Base-by-base conservation (phyloP, 2,113 vertebrate genomes). In the Nibea coibor region DNA sequence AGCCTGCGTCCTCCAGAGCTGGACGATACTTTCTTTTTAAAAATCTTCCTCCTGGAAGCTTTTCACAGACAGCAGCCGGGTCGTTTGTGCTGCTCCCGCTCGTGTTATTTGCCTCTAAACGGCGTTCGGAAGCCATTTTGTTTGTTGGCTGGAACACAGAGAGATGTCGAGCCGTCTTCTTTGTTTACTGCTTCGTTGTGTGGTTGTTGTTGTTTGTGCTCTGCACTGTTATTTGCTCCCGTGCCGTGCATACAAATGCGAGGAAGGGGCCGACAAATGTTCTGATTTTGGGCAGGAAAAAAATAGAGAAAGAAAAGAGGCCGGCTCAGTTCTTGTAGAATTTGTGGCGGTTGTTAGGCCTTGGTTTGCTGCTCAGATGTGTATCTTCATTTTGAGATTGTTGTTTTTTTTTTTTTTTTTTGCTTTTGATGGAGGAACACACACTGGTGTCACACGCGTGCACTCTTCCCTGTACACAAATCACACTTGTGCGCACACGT, bases 111-210 rank as follows among this genome's bases (percentile, higher is more conserved):
- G 73, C 83, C 64, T 85, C 67, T 72, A 24, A 84, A 76, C 80
- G n/a, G 4, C 11, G 39, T 73, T 64, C 20, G 84, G 84, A 87
- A 83, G 92, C 84, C 90, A 89, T 93, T 93, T 88, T 93, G 89
- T 91, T 65, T 43, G 54, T 86, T 84, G 85, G 87, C 87, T 88
- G 77, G 42, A 76, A 85, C 82, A 83, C 85, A 88, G 88, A 86
- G 82, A 66, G 79, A 71, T 70, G 77, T 68, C 31, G 67, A 80
- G 73, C 86, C 82, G 56, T 82, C 82, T 81, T 88, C 85, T 90
- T 92, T 92, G 90, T 92, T 78, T 83, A 84, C 81, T 17, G 75
- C 78, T 64, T 72, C 11, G 54, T 85, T 72, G 79, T 86, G 85
- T 10, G 69, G 28, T 87, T 65, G 81, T 91, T 78, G 82, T 80